Evolutionary conservation across 2,113 vertebrate species (phyloP), one percentile per base, ranked within the genome.

Genomic region (Panthera uncia): DNA sequence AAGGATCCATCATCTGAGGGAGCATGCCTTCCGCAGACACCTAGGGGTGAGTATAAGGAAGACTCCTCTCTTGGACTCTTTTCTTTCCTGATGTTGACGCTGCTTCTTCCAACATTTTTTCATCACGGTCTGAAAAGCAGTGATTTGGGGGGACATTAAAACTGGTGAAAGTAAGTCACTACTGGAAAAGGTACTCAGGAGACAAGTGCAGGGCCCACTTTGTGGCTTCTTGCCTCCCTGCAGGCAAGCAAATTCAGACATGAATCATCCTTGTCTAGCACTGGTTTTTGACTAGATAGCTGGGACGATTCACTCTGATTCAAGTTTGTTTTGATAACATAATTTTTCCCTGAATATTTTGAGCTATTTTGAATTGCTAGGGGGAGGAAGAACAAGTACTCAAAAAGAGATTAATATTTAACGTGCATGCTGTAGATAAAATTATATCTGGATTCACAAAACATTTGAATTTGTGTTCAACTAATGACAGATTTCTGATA

Each of bases 391-490:
- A 36, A 86, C 19, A 27, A 91, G 87, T 61, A 36, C 19, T 96
- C 38, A 65, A 81, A 18, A 80, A 50, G 65, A 88, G 29, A 89
- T 95, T 76, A 91, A 91, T 89, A 88, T 69, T 91, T 50, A 71
- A 91, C 52, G 27, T 33, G 9, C 4, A 48, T 33, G 57, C 41
- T 71, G 45, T 94, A 15, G n/a, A 76, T 89, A 93, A 79, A 96
- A 68, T 68, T 69, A 27, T 15, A 83, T 74, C 73, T 29, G 33
- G 41, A 84, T 93, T 93, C 2, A 73, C 7, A 50, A 76, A 69
- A 74, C n/a, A 55, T 41, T 83, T 66, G 25, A 68, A 52, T 94
- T 68, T 10, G 0, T 65, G 50, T 91, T 88, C 76, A 76, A 33
- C 48, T 84, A 68, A 50, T 45, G 31, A 29, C 50, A 65, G 29